phyloP scores from a whole-genome alignment of 1,140 invertebrate species.

The Orchestia grillus region DNA sequence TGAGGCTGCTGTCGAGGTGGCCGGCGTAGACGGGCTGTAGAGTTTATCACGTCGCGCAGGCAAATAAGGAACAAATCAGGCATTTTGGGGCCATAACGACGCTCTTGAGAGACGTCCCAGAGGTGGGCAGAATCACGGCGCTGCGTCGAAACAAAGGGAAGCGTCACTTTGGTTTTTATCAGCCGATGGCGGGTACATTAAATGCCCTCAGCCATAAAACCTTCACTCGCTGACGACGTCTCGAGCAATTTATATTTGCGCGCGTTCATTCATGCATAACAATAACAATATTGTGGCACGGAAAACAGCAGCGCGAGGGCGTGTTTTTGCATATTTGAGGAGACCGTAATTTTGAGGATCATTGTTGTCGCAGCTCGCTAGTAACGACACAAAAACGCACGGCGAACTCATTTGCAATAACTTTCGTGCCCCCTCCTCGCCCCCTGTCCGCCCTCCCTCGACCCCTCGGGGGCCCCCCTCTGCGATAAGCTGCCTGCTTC shows the following conservation, averaged over 20 bases:
- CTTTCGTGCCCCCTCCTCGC: background rate
- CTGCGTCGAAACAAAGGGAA: background rate
- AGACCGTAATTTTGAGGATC: slow-evolving; percentile 38
- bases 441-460: too few relatives aligned
- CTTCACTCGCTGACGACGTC: slow-evolving; percentile 41
- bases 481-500: background rate
- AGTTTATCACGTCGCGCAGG: background rate
- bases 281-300: slow-evolving; percentile 39
- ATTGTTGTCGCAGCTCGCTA: slow-evolving; percentile 35
- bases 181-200: slow-evolving; percentile 37
- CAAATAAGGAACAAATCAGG: background rate
- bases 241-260: slow-evolving; percentile 19
- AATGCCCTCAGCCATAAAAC: slow-evolving; percentile 38
- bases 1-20: background rate
- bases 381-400: slow-evolving; percentile 35
- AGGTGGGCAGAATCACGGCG: background rate
- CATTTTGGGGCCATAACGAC: background rate
- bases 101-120: background rate
- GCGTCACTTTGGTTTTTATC: slow-evolving; percentile 33
- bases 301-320: background rate
- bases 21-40: background rate
- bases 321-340: slow-evolving; percentile 19
- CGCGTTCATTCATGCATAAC: slow-evolving; percentile 29
- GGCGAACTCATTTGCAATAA: slow-evolving; percentile 19
- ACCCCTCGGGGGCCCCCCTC: too few relatives aligned